Base-by-base conservation (phyloP, 2,888 invertebrate genomes). In the Coremacera marginata region DNA sequence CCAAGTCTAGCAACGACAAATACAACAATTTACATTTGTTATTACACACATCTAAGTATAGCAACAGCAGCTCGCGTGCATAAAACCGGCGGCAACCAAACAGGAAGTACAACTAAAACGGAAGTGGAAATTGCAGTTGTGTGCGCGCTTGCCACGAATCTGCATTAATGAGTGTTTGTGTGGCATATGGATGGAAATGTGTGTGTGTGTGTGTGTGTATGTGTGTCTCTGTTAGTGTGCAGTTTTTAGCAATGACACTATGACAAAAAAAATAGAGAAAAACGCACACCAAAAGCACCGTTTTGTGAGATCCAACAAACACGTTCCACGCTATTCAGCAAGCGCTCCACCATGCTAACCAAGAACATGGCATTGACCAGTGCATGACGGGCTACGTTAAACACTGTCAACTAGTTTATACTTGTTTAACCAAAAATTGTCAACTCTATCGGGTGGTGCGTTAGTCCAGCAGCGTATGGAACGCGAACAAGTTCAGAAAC, bases 31-130 rank as follows among this genome's bases (percentile, higher is more conserved):
- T 25, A 60, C 22, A 60, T 22, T 22, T 25, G 57, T 14, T 22
- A 3, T 14, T 19, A 22, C 57, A 22, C 8, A 60, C 57, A 60
- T 27, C 5, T 14, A 11, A 19, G 57, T 16, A 19, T 3, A 31
- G 62, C 34, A 31, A 31, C 34, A 31, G 27, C 3, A 27, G n/a
- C 63, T 31, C n/a, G 31, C 31, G 63, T 31, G 31, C 63, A 25
- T 7, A 62, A n/a, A 60, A 49, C 62, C 60, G 72, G 62, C 72
- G 62, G 60, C 27, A 60, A 62, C 22, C 22, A 25, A 67, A 65
- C 74, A 62, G 74, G 74, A 74, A 74, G 37, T 37, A 27, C 65
- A 19, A 67, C 65, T 74, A 74, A 67, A 74, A 52, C 65, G 74
- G 74, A 74, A 74, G 52, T 74, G 73, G 27, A 65, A 52, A 25